These are phyloP conservation scores for Caradrina clavipalpis DNA, from an alignment of 2,888 invertebrate genomes.

Conservation along the genomic window DNA sequence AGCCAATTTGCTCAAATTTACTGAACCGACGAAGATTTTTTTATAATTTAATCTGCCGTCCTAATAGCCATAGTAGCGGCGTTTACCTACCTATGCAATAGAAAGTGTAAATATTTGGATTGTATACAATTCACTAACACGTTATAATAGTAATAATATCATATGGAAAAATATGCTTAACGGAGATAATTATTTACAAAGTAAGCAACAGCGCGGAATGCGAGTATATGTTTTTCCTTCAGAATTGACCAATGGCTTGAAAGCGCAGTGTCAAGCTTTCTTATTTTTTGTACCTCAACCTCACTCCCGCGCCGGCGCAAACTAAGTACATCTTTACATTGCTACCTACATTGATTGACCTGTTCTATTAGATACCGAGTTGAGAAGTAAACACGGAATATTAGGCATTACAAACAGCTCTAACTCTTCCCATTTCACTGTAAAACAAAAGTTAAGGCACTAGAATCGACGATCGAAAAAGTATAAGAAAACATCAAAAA, in stretches of 20 bases:
- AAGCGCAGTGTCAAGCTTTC: not conserved
- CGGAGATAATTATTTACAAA: slow-evolving; percentile 21
- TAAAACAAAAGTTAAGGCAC: slow-evolving; percentile 72
- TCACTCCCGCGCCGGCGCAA: not conserved
- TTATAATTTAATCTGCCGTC: not conserved
- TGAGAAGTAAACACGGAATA: not conserved
- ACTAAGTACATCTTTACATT: not conserved
- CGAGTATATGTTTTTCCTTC: not conserved
- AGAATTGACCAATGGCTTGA: not conserved
- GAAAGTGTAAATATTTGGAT: slow-evolving; percentile 52
- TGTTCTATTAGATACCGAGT: not conserved
- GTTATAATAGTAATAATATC: slow-evolving; percentile 29
- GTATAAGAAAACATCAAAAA: slow-evolving; percentile 43
- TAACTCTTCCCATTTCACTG: slow-evolving; percentile 34
- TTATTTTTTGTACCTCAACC: not conserved
- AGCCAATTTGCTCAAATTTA: too few relatives aligned
- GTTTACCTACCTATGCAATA: slow-evolving; percentile 27
- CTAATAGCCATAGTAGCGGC: too few relatives aligned
- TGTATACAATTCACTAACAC: slow-evolving; percentile 51
- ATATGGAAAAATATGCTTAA: slow-evolving; percentile 31
- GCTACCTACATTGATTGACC: slow-evolving; percentile 18
- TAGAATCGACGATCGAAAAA: slow-evolving; percentile 57
- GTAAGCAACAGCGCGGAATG: slow-evolving; percentile 6
- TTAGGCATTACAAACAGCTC: slow-evolving; percentile 5
- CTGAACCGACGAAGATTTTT: not conserved